A percentile compares a stretch with the other conserved stretches of the same genome.
phyloP scores from a whole-genome alignment of 2,113 vertebrate species.

The Dunckerocampus dactyliophorus region DNA sequence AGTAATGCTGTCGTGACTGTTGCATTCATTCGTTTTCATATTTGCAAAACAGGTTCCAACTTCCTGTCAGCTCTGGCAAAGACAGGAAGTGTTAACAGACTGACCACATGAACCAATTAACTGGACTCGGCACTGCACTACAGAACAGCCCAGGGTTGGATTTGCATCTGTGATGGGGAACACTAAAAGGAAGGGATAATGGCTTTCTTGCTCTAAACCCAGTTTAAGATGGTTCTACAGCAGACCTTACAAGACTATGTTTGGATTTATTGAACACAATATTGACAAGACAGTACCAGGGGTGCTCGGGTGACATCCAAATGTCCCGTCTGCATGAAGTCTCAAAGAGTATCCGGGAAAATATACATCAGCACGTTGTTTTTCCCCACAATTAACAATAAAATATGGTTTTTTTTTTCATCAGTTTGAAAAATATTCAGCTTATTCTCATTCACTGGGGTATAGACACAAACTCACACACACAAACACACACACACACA shows the following conservation, averaged over 20 bases:
- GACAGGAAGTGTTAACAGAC: background rate
- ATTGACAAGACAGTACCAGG: conserved; percentile 44
- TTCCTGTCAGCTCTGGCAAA: conserved; percentile 7
- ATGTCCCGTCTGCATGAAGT: conserved; percentile 39
- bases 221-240: conserved; percentile 8
- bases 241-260: conserved; percentile 30
- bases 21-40: conserved; percentile 22
- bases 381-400: conserved; percentile 68
- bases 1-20: conserved; percentile 51
- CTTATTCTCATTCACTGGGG: conserved; percentile 65
- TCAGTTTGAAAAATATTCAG: conserved; percentile 74
- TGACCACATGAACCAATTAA: conserved; percentile 3
- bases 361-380: conserved; percentile 73
- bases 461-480: conserved; percentile 56
- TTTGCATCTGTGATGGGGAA: background rate
- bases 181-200: conserved; percentile 1
- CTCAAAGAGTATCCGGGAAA: conserved; percentile 63
- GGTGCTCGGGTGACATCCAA: conserved; percentile 38
- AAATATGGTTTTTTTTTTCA: conserved; percentile 62
- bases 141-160: background rate
- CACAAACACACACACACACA: conserved; percentile 26
- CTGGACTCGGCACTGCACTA: background rate
- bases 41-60: conserved; percentile 17
- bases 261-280: conserved; percentile 55
- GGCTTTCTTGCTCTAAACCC: conserved; percentile 4